Conservation (phyloP, 2,113 vertebrate species). For the Harpagus bidentatus region DNA sequence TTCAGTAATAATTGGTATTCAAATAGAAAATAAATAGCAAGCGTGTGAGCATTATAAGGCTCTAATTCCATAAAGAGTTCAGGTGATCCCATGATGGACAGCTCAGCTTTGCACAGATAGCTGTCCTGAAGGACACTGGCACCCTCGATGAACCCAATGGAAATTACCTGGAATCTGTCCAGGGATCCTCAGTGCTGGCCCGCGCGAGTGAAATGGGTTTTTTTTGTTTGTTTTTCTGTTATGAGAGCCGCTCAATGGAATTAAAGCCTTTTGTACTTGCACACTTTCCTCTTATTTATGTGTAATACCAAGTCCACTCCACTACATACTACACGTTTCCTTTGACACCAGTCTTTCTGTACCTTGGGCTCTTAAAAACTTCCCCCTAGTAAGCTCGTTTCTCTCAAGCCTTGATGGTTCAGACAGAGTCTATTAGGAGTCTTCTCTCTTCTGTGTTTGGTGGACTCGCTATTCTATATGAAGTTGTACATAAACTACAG, state of each 20-base stretch:
- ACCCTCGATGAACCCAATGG: neutral
- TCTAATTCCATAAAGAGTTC: neutral
- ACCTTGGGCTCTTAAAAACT: neutral
- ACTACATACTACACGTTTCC: neutral
- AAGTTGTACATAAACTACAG: neutral
- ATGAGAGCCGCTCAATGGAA: neutral
- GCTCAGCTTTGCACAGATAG: neutral
- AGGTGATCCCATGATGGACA: neutral
- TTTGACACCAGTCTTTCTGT: neutral
- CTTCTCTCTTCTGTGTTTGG: neutral
- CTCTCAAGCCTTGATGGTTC: neutral
- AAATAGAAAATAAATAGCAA: neutral
- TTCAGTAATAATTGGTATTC: neutral
- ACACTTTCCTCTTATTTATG: neutral
- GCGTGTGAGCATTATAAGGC: neutral
- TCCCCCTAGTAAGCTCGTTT: neutral
- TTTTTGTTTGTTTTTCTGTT: neutral
- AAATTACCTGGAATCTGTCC: neutral
- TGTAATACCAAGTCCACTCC: neutral
- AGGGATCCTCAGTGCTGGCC: neutral
- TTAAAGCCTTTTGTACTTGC: neutral
- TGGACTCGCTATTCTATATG: neutral
- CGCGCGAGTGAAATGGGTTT: neutral
- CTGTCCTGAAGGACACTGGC: neutral
- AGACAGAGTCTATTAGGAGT: neutral